Evolutionary conservation across 2,797 vertebrate species (phyloP), one percentile per base, ranked within the genome.

Genomic region (Glossophaga mutica): DNA sequence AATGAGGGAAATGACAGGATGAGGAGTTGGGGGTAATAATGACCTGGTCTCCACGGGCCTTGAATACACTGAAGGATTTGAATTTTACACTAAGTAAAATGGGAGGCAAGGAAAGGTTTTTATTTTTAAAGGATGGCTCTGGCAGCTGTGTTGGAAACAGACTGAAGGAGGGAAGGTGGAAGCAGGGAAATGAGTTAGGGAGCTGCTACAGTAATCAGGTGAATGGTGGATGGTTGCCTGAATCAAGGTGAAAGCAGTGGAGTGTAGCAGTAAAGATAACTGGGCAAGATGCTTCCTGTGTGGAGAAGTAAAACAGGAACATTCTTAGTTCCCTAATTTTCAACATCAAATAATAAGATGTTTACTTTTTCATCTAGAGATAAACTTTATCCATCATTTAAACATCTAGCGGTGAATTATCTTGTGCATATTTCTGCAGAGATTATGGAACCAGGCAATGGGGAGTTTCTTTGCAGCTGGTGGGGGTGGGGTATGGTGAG

Each of bases 281-380:
- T 82, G 34, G 78, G 34, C 77, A 59, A 62, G 39, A 70, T 57
- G n/a, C 37, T 87, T 48, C 42, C 0, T 24, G 21, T n/a, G 29
- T 42, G n/a, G 16, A 87, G 59, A 57, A 67, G 29, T 32, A 59
- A 84, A 57, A 83, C 74, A 6, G 55, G 78, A 91, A 68, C 0
- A 5, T 24, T 21, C 62, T 52, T 78, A 90, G 29, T 34, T 78
- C 22, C 32, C 82, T 77, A 77, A 57, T 82, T 95, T 74, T 95
- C 52, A 57, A 5, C 42, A 48, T 94, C 59, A 92, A 84, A 96
- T 87, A 74, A 70, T 62, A 95, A 71, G 65, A 50, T 87, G 34
- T 65, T 95, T 68, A 39, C 67, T 81, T 94, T 94, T 94, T 90
- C 67, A 67, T 78, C 37, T 83, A 87, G 65, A 74, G 71, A 79